Evolutionary conservation across 2,797 vertebrate species (phyloP).

Genomic region (Squalus acanthias): DNA sequence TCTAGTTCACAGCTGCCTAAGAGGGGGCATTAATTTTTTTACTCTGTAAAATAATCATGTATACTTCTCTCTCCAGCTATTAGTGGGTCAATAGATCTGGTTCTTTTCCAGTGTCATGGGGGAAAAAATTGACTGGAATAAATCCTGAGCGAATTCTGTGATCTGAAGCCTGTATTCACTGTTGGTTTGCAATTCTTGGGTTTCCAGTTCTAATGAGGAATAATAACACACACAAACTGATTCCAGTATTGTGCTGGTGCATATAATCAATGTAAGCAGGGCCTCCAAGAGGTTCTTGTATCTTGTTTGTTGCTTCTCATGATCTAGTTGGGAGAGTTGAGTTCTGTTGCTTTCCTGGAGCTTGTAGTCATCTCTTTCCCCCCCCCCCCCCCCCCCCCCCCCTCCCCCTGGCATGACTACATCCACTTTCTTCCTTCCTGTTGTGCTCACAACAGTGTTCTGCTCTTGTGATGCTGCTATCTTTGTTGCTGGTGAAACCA

Average conservation of each 20-base stretch:
- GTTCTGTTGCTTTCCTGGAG: background rate
- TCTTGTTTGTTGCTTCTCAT: background rate
- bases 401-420: background rate
- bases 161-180: background rate
- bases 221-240: background rate
- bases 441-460: background rate
- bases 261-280: too few relatives aligned
- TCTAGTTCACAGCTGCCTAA: background rate
- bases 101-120: background rate
- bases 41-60: background rate
- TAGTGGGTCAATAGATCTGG: too few relatives aligned
- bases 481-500: background rate
- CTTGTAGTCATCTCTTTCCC: background rate
- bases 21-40: background rate
- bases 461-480: background rate
- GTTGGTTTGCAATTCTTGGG: background rate
- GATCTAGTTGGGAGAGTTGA: background rate
- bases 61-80: background rate
- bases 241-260: background rate
- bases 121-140: background rate
- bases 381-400: too few relatives aligned
- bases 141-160: background rate
- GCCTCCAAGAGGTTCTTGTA: too few relatives aligned
- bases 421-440: background rate
- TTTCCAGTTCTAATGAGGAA: background rate